Evolutionary conservation across 35 echinoderm and acorn worm genomes (phyloP).

Genomic region (Strongylocentrotus purpuratus): DNA sequence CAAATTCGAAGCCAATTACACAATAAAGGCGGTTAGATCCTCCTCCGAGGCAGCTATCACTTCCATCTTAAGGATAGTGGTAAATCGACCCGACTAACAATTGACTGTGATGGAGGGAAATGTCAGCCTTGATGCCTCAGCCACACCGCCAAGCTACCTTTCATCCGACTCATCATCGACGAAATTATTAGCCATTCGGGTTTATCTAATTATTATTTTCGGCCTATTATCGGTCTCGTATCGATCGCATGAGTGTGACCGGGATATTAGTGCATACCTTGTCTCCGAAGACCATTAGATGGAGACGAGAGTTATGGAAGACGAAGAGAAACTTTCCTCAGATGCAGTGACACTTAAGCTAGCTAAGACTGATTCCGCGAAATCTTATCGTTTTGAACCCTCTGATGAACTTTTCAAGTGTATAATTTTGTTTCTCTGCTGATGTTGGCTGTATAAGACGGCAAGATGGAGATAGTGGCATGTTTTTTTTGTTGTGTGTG

Average conservation of each 20-base stretch:
- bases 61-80: neutral
- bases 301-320: neutral
- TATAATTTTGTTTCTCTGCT: neutral
- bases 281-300: neutral
- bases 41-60: neutral
- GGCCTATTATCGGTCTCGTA: too few relatives aligned
- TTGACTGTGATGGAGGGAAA: neutral
- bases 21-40: neutral
- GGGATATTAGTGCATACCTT: neutral
- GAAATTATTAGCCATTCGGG: too few relatives aligned
- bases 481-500: neutral
- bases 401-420: neutral
- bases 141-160: too few relatives aligned
- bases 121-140: neutral
- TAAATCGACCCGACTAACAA: conserved; percentile 2
- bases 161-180: too few relatives aligned
- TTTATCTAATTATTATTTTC: too few relatives aligned
- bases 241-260: too few relatives aligned
- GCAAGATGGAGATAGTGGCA: neutral
- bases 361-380: neutral
- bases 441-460: neutral
- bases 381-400: neutral
- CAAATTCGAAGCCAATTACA: conserved; percentile 17
- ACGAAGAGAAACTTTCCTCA: neutral
- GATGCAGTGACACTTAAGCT: neutral